Percentiles rank a stretch among this genome's conserved stretches.
phyloP scores from a whole-genome alignment of 2,797 vertebrate genomes.

The Ptychobarbus kaznakovi region DNA sequence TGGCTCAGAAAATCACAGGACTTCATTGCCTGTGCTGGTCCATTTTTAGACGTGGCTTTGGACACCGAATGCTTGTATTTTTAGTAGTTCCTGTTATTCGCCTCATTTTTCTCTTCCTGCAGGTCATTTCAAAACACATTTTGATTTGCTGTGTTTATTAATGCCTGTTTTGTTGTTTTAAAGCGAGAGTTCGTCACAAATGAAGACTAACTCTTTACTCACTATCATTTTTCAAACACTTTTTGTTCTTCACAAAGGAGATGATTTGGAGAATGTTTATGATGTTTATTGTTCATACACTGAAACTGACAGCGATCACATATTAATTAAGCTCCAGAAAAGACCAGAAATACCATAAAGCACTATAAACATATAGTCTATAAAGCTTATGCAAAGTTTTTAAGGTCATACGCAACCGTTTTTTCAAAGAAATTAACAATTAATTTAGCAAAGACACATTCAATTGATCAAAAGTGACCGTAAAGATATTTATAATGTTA shows the following conservation, averaged over 20 bases:
- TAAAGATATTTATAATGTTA: neutral
- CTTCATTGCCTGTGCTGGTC: constrained; percentile 42
- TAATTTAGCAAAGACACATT: neutral
- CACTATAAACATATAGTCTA: neutral
- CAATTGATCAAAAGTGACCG: neutral
- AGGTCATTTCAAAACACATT: neutral
- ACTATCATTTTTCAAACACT: neutral
- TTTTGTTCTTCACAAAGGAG: neutral
- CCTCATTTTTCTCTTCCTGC: constrained; percentile 33
- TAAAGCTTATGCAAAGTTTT: neutral
- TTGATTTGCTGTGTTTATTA: neutral
- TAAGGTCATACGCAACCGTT: neutral
- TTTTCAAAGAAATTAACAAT: neutral
- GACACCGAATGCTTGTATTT: constrained; percentile 58
- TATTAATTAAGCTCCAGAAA: neutral
- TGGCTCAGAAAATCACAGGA: constrained; percentile 60
- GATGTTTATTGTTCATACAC: neutral
- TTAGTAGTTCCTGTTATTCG: constrained; percentile 54
- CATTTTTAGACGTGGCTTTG: constrained; percentile 51
- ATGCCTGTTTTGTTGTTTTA: neutral
- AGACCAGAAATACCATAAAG: neutral
- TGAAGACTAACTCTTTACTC: neutral
- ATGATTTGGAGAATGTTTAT: neutral
- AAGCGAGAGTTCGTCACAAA: neutral
- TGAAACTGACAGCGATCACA: neutral